Base-by-base conservation (phyloP, 2,113 vertebrate species). In the Solea senegalensis region DNA sequence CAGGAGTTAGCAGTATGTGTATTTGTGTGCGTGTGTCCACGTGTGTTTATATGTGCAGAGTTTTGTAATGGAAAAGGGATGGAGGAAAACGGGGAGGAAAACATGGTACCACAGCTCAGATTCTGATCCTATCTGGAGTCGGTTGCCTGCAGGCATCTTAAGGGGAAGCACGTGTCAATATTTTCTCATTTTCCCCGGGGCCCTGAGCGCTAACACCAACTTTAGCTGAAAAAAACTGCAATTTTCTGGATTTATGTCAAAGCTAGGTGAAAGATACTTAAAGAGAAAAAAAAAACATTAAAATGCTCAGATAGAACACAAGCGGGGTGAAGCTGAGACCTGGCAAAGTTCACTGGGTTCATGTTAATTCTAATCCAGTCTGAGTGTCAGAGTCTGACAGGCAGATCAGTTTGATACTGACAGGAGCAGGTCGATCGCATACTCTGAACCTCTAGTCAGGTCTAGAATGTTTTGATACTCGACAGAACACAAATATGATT, bases 111-210 rank as follows among this genome's bases (percentile, higher is more conserved):
- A 78, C 52, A 77, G 73, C 66, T 84, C 39, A 65, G 40, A 78
- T 60, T 58, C 40, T 26, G 41, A 76, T 69, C 44, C 74, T 72
- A 48, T 63, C 1, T 45, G 82, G 66, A 71, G 57, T 73, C 15
- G 61, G 46, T 64, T 65, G 69, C 74, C 72, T 74, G 73, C 26
- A 56, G 77, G 69, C 61, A 66, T 80, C 76, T 73, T 51, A 67
- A 63, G 64, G 61, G 46, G 68, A 82, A 86, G 61, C 45, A 79
- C 57, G 15, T 65, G 71, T 75, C 72, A 72, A 82, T 80, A 83
- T 76, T 84, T 82, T 46, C 60, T 64, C 44, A 69, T 66, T 1
- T 0, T 26, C 65, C 74, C 67, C 8, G 41, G 72, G 64, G 76
- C 71, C 41, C 56, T 6, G 6, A 56, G 60, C 7, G 27, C 53